Conservation (phyloP, 2,888 invertebrate species). For the Sisyra nigra region DNA sequence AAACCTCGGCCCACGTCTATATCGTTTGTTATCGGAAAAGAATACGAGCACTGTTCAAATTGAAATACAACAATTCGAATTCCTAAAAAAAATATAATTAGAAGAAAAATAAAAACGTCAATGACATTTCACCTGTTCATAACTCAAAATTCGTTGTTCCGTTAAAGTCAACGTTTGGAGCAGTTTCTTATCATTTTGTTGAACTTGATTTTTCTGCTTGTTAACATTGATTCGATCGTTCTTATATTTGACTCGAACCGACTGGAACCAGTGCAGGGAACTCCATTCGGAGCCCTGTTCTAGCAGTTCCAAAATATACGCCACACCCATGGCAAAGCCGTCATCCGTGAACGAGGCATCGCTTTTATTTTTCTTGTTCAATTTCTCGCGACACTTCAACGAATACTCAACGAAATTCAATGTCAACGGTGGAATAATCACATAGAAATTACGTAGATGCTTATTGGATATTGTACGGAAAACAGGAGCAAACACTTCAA, state of each 20-base stretch:
- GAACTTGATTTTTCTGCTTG: conserved; percentile 32
- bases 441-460: conserved; percentile 82
- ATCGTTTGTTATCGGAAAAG: conserved; percentile 43
- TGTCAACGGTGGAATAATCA: conserved; percentile 85
- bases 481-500: conserved; percentile 83
- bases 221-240: conserved; percentile 39
- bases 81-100: too few species aligned
- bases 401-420: conserved; percentile 91
- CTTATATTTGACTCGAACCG: conserved; percentile 57
- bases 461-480: conserved; percentile 73
- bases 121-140: conserved; percentile 38
- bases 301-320: conserved; percentile 81
- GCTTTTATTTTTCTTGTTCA: conserved; percentile 75
- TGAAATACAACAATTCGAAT: conserved; percentile 80
- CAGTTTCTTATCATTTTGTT: conserved; percentile 67
- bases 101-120: conserved; percentile 17
- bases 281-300: conserved; percentile 76
- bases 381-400: conserved; percentile 78
- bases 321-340: conserved; percentile 92
- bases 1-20: too few species aligned
- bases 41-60: conserved; percentile 84
- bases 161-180: conserved; percentile 84
- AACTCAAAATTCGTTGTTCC: conserved; percentile 64
- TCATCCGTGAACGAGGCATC: conserved; percentile 93
- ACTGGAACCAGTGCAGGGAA: conserved; percentile 89